A percentile compares a stretch with the other conserved stretches of the same genome.
Evolutionary conservation across 2,888 invertebrate species (phyloP).

Genomic region (Plagiodera versicolora): DNA sequence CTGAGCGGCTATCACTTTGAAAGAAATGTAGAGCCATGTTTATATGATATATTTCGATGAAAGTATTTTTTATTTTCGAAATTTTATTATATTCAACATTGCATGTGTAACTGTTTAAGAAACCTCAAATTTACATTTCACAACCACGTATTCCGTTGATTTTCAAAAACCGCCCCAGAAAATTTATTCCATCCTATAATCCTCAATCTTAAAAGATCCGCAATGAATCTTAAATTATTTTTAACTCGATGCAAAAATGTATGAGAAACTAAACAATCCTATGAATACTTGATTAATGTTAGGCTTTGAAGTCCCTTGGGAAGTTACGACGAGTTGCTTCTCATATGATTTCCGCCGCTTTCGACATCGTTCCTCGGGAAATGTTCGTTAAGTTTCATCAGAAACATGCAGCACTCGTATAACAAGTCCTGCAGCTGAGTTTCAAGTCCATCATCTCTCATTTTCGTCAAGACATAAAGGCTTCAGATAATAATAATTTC

Average conservation of each 20-base stretch:
- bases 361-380: not conserved
- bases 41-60: too few species aligned
- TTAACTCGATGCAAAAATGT: not conserved
- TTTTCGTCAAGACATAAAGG: not conserved
- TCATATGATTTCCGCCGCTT: constrained; percentile 4
- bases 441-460: not conserved
- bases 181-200: too few species aligned
- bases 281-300: constrained; percentile 35
- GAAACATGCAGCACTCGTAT: not conserved
- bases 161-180: too few species aligned
- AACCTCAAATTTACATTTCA: too few species aligned
- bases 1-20: too few species aligned
- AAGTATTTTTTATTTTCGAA: too few species aligned
- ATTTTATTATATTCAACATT: too few species aligned
- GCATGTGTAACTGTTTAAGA: too few species aligned
- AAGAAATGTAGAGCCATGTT: too few species aligned
- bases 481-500: not conserved
- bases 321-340: constrained; percentile 26
- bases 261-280: constrained; percentile 23
- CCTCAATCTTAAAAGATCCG: too few species aligned
- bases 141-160: too few species aligned
- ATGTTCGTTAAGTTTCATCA: not conserved
- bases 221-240: not conserved
- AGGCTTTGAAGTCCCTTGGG: constrained; percentile 27
- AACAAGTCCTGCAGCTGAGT: not conserved